Percentiles rank a stretch among this genome's conserved stretches.
phyloP scores from a whole-genome alignment of 2,113 vertebrate species.

The Pluvianellus socialis region DNA sequence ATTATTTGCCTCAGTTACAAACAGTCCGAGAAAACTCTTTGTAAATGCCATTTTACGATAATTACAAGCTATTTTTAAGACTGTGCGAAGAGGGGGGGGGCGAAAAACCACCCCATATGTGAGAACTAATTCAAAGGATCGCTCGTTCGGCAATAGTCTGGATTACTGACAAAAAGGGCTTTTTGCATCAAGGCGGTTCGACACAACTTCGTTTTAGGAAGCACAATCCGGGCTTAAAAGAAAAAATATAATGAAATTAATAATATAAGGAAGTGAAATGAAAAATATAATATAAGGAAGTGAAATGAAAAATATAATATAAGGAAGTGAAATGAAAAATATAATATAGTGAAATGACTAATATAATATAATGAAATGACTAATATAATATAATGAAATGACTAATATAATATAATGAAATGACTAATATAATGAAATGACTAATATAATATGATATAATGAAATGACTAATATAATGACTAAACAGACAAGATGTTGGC shows the following conservation, averaged over 20 bases:
- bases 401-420: too few relatives aligned
- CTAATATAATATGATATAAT: too few relatives aligned
- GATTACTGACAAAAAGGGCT: constrained; percentile 69
- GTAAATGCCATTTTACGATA: constrained; percentile 70
- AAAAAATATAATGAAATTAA: background rate
- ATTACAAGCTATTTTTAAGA: constrained; percentile 62
- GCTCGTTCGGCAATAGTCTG: constrained; percentile 34
- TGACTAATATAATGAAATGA: background rate
- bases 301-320: too few relatives aligned
- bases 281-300: too few relatives aligned
- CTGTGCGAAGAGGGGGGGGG: background rate
- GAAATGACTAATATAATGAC: background rate
- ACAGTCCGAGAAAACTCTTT: constrained; percentile 61
- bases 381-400: too few relatives aligned
- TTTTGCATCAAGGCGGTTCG: constrained; percentile 33
- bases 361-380: too few relatives aligned
- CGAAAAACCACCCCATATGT: background rate
- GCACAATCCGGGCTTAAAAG: constrained; percentile 47
- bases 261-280: background rate
- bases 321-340: too few relatives aligned
- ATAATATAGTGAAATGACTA: too few relatives aligned
- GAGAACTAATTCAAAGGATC: constrained; percentile 43
- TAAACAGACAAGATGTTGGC: background rate
- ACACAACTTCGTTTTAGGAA: constrained; percentile 59
- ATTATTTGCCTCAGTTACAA: constrained; percentile 59